phyloP scores from a whole-genome alignment of 2,797 vertebrate species.

The Pseudocheirus occidentalis region DNA sequence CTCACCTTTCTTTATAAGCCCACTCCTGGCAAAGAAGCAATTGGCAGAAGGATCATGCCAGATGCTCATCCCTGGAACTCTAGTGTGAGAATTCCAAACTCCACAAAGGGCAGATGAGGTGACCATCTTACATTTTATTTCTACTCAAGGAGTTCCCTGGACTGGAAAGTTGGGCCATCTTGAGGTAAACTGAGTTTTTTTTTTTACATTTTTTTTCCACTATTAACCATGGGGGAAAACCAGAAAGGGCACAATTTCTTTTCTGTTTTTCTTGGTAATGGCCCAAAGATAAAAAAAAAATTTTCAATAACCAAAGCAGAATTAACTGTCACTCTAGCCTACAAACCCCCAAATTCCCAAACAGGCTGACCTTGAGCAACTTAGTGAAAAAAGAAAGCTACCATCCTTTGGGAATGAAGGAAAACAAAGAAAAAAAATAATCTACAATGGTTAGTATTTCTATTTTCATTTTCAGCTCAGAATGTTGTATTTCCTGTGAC shows the following conservation, averaged over 20 bases:
- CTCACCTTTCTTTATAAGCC: constrained; percentile 52
- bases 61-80: constrained; percentile 34
- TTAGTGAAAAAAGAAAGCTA: constrained; percentile 66
- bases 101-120: constrained; percentile 15
- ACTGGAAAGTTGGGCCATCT: constrained; percentile 12
- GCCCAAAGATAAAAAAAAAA: constrained; percentile 64
- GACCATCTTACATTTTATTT: constrained; percentile 40
- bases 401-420: constrained; percentile 61
- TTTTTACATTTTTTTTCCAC: constrained; percentile 8
- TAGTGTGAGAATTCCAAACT: background rate
- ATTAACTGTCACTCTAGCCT: constrained; percentile 66
- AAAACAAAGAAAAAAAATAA: constrained; percentile 46
- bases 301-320: constrained; percentile 75
- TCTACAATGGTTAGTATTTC: constrained; percentile 36
- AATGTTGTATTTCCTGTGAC: constrained; percentile 68
- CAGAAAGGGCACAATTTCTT: constrained; percentile 25
- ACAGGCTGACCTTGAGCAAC: constrained; percentile 70
- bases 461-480: constrained; percentile 72
- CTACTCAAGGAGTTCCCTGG: constrained; percentile 6
- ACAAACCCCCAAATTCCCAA: constrained; percentile 54
- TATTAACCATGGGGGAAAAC: constrained; percentile 44
- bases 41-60: constrained; percentile 36
- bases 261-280: constrained; percentile 38
- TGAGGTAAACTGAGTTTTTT: constrained; percentile 25
- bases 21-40: constrained; percentile 54